These are phyloP conservation scores for Zosterops japonicus DNA, from an alignment of 2,113 vertebrate genomes.

Conservation along the genomic window DNA sequence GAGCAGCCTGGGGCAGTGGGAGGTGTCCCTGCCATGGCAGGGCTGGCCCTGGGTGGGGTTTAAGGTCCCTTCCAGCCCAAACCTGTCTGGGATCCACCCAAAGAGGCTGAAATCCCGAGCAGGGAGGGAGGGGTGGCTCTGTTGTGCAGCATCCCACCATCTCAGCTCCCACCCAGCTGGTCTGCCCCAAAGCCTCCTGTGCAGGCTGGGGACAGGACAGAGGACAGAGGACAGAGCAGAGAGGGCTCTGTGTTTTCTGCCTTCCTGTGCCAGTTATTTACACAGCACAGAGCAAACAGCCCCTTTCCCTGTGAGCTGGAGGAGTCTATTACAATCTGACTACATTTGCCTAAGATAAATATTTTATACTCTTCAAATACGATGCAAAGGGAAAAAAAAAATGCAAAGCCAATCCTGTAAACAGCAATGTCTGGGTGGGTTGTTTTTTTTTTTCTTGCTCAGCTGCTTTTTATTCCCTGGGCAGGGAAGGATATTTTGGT, in stretches of 20 bases:
- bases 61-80: too few relatives aligned
- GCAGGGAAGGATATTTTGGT: not conserved
- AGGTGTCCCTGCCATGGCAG: not conserved
- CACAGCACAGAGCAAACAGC: not conserved
- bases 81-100: too few relatives aligned
- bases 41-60: too few relatives aligned
- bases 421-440: not conserved
- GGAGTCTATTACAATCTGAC: not conserved
- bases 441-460: not conserved
- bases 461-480: not conserved
- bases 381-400: not conserved
- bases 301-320: not conserved
- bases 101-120: too few relatives aligned
- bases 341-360: slow-evolving; percentile 9
- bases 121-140: too few relatives aligned
- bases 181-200: not conserved
- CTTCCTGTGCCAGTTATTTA: not conserved
- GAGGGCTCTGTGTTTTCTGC: not conserved
- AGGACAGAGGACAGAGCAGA: not conserved
- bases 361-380: not conserved
- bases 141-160: not conserved
- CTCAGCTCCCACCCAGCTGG: not conserved
- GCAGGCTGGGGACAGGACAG: not conserved
- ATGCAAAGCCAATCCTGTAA: not conserved
- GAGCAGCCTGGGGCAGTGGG: too few relatives aligned